phyloP scores from a whole-genome alignment of 2,113 vertebrate species.

The Gymnocephalus cernua region DNA sequence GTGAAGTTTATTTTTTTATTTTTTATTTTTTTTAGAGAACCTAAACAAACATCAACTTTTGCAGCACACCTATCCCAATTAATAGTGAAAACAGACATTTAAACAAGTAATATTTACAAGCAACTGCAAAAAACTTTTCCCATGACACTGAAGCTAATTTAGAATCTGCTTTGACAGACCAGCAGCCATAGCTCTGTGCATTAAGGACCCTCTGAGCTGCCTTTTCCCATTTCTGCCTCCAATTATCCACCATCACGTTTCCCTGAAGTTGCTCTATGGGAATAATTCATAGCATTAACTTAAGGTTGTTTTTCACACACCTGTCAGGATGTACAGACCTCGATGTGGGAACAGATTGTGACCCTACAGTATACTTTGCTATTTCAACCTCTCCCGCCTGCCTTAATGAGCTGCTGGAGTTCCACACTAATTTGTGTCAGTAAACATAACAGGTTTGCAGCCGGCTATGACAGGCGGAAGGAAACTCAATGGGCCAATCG shows the following conservation, averaged over 20 bases:
- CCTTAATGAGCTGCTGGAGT: slow-evolving; percentile 66
- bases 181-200: slow-evolving; percentile 31
- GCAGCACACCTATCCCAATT: slow-evolving; percentile 47
- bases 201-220: slow-evolving; percentile 50
- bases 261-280: slow-evolving; percentile 43
- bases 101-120: slow-evolving; percentile 57
- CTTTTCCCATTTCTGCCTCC: slow-evolving; percentile 58
- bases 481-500: slow-evolving; percentile 47
- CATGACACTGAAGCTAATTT: slow-evolving; percentile 70
- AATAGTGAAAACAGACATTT: slow-evolving; percentile 55
- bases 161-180: slow-evolving; percentile 67
- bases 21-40: background rate
- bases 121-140: slow-evolving; percentile 42
- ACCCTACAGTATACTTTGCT: slow-evolving; percentile 28
- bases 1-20: background rate
- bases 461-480: slow-evolving; percentile 39
- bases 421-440: slow-evolving; percentile 72
- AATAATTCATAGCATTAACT: slow-evolving; percentile 50
- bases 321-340: slow-evolving; percentile 50
- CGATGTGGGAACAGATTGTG: slow-evolving; percentile 39
- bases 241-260: slow-evolving; percentile 72
- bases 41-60: slow-evolving; percentile 14
- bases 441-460: slow-evolving; percentile 62
- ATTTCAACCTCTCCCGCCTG: slow-evolving; percentile 23
- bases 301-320: slow-evolving; percentile 41